Evolutionary conservation across 30 jellyfish, hydroid and myxozoan genomes (phyloP).

Genomic region (Cassiopea xamachana): DNA sequence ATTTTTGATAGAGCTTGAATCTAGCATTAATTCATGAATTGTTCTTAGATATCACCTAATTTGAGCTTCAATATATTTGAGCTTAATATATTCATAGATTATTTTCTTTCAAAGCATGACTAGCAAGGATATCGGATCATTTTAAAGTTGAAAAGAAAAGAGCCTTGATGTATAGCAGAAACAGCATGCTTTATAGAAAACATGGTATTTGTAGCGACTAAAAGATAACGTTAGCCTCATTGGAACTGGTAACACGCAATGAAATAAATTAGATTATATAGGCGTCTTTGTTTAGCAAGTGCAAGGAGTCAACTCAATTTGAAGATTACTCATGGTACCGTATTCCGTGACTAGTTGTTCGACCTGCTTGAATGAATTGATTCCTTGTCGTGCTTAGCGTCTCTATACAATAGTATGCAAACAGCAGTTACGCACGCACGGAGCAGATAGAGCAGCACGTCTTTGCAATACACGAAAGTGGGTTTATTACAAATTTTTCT

Average conservation of each 20-base stretch:
- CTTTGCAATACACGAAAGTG: background rate
- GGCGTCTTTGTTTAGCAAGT: background rate
- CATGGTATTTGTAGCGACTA: background rate
- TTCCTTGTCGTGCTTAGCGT: slow-evolving; percentile 37
- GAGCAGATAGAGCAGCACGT: background rate
- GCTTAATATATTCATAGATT: too few relatives aligned
- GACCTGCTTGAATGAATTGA: slow-evolving; percentile 25
- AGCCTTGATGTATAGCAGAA: background rate
- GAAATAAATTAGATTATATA: background rate
- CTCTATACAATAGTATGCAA: background rate
- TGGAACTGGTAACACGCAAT: background rate
- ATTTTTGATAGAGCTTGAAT: too few relatives aligned
- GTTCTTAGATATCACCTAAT: too few relatives aligned
- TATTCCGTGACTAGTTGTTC: slow-evolving; percentile 64
- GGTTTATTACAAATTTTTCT: too few relatives aligned
- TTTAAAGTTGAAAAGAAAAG: too few relatives aligned
- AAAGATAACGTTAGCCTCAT: slow-evolving; percentile 1
- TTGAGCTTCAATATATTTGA: too few relatives aligned
- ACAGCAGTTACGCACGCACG: slow-evolving; percentile 33
- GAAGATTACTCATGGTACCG: slow-evolving; percentile 1
- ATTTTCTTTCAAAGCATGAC: too few relatives aligned
- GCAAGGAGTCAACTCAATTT: background rate
- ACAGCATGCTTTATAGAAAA: background rate
- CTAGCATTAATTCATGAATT: too few relatives aligned
- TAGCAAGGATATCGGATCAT: too few relatives aligned